Base-by-base conservation (phyloP, 2,888 invertebrate species). In the Watsonalla cultraria region DNA sequence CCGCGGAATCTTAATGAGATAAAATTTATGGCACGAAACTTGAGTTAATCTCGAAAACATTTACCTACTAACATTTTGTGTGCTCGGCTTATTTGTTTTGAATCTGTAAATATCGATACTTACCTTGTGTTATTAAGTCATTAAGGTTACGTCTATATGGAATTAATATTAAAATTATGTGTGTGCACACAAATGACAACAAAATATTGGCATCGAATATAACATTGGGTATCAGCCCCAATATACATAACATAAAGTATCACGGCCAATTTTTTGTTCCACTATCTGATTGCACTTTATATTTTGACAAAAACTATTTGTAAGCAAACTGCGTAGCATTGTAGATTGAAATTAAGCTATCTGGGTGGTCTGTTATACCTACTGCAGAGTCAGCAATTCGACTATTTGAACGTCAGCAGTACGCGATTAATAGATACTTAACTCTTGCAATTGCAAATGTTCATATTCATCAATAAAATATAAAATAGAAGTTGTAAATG, bases 31-130 rank as follows among this genome's bases (percentile, higher is more conserved):
- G 42, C 37, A 5, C 2, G 9, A 9, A 37, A 37, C 9, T 37
- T 37, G 9, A 37, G 37, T 37, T 9, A 37, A 6, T 37, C 37
- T 37, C 37, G 8, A 37, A 5, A 37, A 37, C 0, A 37, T 37
- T 7, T 37, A 37, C 8, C 8, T 37, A 37, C 37, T 5, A 37
- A 7, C 37, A 37, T 37, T 37, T 37, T 37, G 37, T 37, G 8
- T 37, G 37, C 37, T 37, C 5, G 37, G 37, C 37, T 52, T 50
- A 45, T 59, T 57, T 57, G 56, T 53, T 60, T 54, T 58, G 51
- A 59, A 49, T 56, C 47, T 59, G 55, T 54, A 56, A 58, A 56
- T 54, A 53, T 8, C 34, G 34, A n/a, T 47, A 7, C 33, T 24
- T 24, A 11, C n/a, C 24, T 24, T 46, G 47, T 47, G 33, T n/a